Base-by-base conservation (phyloP, 2,113 vertebrate genomes). In the Stercorarius parasiticus region DNA sequence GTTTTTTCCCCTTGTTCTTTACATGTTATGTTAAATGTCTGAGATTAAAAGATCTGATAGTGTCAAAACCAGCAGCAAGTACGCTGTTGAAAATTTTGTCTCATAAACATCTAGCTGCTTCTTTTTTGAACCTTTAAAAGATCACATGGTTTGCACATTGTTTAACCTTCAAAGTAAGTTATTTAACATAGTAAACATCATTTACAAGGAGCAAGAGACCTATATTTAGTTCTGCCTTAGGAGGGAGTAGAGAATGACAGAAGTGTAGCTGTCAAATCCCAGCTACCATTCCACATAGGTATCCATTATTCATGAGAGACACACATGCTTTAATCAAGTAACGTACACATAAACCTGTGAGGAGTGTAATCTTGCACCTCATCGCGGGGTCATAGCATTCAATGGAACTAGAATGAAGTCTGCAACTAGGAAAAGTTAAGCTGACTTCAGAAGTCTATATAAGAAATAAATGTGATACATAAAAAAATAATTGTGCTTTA, bases 261-360 rank as follows among this genome's bases (percentile, higher is more conserved):
- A n/a, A 76, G 21, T 3, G 18, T 23, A 64, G 30, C 67, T 16
- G 36, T 73, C 64, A 82, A 69, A 74, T 43, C 81, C 29, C 27
- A 55, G 64, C 65, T 59, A n/a, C 66, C n/a, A 6, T 71, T 93
- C 81, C 38, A 13, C 19, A 10, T 1, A 43, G 19, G 8, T 70
- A 40, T 11, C 13, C 5, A 6, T 86, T 45, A 92, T 18, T 56
- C 32, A 22, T 11, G 23, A 0, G 9, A 86, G 5, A 43, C 13
- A 55, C 43, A n/a, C 11, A 7, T 4, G n/a, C n/a, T 55, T 66
- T 38, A 22, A 34, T 47, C 36, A 52, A 42, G 8, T 15, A 76
- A 34, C 0, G 0, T 10, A 13, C 2, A 27, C 21, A 14, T 0
- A 1, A 80, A 30, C 42, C 43, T 29, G 6, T 15, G 42, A 72